Evolutionary conservation across 23 tunicate genomes (phyloP).

Genomic region (Botrylloides violaceus): DNA sequence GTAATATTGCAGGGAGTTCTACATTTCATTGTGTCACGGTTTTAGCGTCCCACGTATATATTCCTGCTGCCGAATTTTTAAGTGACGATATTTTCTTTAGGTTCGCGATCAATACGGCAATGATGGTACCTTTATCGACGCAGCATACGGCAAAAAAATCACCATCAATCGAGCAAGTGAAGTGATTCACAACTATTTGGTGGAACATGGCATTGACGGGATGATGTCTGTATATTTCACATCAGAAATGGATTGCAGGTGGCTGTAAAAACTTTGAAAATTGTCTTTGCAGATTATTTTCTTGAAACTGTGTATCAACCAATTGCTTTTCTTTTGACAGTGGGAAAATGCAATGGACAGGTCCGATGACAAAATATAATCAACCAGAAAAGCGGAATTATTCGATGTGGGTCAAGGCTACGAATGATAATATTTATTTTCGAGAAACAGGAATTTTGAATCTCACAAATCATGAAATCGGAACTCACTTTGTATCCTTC

Average conservation of each 20-base stretch:
- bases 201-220: slow-evolving; percentile 27
- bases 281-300: neutral
- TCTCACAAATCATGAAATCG: slow-evolving; percentile 25
- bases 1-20: no score
- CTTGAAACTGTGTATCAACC: no score
- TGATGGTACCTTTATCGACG: slow-evolving; percentile 5
- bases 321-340: no score
- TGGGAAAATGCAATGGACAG: slow-evolving; percentile 24
- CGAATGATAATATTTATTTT: slow-evolving; percentile 19
- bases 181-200: slow-evolving; percentile 25
- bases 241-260: slow-evolving; percentile 22
- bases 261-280: neutral
- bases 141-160: slow-evolving; percentile 18
- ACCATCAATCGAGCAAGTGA: slow-evolving; percentile 18
- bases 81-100: slow-evolving; percentile 1
- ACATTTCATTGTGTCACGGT: no score
- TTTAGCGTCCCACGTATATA: no score
- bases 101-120: slow-evolving; percentile 21
- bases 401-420: slow-evolving; percentile 20
- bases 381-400: slow-evolving; percentile 20
- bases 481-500: slow-evolving; percentile 23
- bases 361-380: slow-evolving; percentile 21
- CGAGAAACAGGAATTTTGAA: slow-evolving; percentile 23
- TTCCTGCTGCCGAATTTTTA: no score
- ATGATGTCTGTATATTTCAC: slow-evolving; percentile 31